These are phyloP conservation scores for Epsilonema sp. DNA, from an alignment of 2,888 invertebrate genomes.

Conservation along the genomic window DNA sequence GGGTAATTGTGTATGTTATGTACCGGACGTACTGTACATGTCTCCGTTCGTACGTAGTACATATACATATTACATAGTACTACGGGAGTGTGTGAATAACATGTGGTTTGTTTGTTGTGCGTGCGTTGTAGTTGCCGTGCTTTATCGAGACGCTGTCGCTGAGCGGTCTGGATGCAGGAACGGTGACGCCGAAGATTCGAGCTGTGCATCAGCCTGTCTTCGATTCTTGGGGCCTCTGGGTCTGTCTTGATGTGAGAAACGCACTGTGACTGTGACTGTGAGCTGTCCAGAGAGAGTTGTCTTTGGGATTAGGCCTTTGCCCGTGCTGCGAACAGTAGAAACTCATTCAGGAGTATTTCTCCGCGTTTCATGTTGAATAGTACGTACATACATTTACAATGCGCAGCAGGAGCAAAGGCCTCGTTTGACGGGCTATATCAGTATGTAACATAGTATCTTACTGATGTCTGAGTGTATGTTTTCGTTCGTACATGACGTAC, in stretches of 20 bases:
- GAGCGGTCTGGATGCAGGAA: constrained; percentile 22
- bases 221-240: constrained; percentile 67
- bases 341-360: too few species aligned
- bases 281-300: too few species aligned
- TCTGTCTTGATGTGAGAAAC: constrained; percentile 46
- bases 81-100: not conserved
- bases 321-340: too few species aligned
- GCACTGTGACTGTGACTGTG: not conserved
- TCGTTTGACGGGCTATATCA: too few species aligned
- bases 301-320: too few species aligned
- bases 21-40: not conserved
- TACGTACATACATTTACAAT: too few species aligned
- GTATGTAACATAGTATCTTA: too few species aligned
- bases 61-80: not conserved
- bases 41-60: not conserved
- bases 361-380: too few species aligned
- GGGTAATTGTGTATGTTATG: constrained; percentile 44
- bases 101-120: not conserved
- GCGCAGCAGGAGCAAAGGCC: too few species aligned
- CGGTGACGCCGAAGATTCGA: constrained; percentile 17
- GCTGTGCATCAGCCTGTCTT: constrained; percentile 40
- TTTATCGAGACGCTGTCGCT: constrained; percentile 65
- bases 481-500: too few species aligned
- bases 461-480: too few species aligned
- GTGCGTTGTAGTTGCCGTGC: constrained; percentile 45